phyloP scores from a whole-genome alignment of 2,797 vertebrate genomes.

The Melopsittacus undulatus region DNA sequence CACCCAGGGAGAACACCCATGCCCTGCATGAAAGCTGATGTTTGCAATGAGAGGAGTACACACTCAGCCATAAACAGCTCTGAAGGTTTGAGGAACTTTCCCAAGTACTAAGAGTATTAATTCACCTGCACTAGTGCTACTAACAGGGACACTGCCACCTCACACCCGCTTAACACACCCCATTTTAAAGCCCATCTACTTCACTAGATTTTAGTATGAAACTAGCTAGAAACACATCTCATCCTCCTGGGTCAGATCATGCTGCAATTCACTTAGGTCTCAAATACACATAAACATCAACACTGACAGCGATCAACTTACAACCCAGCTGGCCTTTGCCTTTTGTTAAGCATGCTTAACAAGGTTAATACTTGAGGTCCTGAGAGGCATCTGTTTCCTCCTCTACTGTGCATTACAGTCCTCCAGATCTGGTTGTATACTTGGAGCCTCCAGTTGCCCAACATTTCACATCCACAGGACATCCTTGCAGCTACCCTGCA shows the following conservation, averaged over 20 bases:
- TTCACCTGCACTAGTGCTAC: background rate
- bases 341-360: background rate
- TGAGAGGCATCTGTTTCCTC: background rate
- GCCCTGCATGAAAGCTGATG: background rate
- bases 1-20: background rate
- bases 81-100: background rate
- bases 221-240: background rate
- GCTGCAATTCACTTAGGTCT: background rate
- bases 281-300: background rate
- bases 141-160: background rate
- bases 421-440: background rate
- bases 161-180: background rate
- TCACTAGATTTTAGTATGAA: background rate
- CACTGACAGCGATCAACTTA: background rate
- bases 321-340: background rate
- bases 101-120: background rate
- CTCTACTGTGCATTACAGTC: background rate
- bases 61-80: background rate
- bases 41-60: accelerated
- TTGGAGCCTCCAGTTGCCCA: background rate
- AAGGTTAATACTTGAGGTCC: background rate
- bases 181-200: background rate
- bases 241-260: background rate
- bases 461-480: background rate
- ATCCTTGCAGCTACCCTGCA: background rate